These are phyloP conservation scores for Oxygymnocypris stewartii DNA, from an alignment of 2,113 vertebrate species.

Conservation along the genomic window DNA sequence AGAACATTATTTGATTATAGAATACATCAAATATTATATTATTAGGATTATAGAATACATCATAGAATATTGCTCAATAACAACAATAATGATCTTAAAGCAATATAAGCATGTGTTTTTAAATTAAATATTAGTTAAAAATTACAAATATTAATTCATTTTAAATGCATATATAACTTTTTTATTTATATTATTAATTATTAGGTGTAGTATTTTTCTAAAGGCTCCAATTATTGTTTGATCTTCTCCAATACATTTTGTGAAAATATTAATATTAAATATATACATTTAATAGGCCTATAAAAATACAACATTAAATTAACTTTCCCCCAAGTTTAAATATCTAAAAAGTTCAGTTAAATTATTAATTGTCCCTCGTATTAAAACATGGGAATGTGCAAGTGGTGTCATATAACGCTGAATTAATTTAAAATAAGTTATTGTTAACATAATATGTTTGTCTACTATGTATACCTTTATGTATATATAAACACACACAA, in stretches of 20 bases:
- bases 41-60: not conserved
- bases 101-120: not conserved
- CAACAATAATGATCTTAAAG: not conserved
- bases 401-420: too few species aligned
- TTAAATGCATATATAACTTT: not conserved
- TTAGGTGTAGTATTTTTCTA: not conserved
- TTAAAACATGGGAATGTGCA: too few species aligned
- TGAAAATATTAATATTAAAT: not conserved
- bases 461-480: too few species aligned
- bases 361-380: not conserved
- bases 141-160: not conserved
- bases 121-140: too few species aligned
- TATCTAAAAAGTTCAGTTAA: not conserved
- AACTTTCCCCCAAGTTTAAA: not conserved
- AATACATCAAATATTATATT: not conserved
- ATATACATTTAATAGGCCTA: not conserved
- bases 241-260: not conserved
- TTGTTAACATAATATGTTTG: too few species aligned
- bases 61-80: not conserved
- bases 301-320: not conserved
- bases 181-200: not conserved
- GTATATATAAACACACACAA: too few species aligned
- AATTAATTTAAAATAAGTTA: too few species aligned
- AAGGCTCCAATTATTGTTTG: not conserved
- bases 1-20: not conserved